Evolutionary conservation across 2,113 vertebrate genomes (phyloP), one percentile per base, ranked within the genome.

Genomic region (Talpa occidentalis): DNA sequence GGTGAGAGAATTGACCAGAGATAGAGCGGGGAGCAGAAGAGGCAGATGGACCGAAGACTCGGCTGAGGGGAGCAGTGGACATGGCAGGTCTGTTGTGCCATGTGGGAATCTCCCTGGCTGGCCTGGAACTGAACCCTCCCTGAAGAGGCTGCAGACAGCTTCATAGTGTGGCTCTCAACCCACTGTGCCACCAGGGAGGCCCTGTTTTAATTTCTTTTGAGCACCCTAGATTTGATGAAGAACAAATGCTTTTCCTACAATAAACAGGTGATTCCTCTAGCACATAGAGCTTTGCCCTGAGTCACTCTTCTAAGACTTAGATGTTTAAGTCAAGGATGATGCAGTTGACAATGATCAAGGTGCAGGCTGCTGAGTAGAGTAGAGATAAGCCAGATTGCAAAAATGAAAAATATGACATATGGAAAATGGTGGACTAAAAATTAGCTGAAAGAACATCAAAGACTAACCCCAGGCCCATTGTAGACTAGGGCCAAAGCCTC

Each of bases 131-230:
- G n/a, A n/a, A n/a, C n/a, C n/a, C n/a, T n/a, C n/a, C n/a, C n/a
- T n/a, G n/a, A n/a, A n/a, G n/a, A n/a, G 5, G 44, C 44, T 44
- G 44, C 44, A 5, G 44, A 44, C 44, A 44, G 44, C 44, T 44
- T 10, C 44, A 44, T 10, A 44, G 44, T 10, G 44, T 10, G 10
- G 44, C 44, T 6, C 44, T 44, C 44, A 44, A 44, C 44, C 44
- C 5, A 17, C 8, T 62, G 62, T 52, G n/a, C n/a, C n/a, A n/a
- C n/a, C n/a, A n/a, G n/a, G n/a, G n/a, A n/a, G n/a, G n/a, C n/a
- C n/a, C 8, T 62, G 62, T 52, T 74, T 90, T 82, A 93, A 91
- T 94, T 91, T 93, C 32, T 94, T 60, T 78, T 85, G 35, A 69
- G 37, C 10, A 62, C 73, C 40, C 5, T 47, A 69, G 19, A 47